Evolutionary conservation across 2,113 vertebrate genomes (phyloP).

Genomic region (Deroptyus accipitrinus): DNA sequence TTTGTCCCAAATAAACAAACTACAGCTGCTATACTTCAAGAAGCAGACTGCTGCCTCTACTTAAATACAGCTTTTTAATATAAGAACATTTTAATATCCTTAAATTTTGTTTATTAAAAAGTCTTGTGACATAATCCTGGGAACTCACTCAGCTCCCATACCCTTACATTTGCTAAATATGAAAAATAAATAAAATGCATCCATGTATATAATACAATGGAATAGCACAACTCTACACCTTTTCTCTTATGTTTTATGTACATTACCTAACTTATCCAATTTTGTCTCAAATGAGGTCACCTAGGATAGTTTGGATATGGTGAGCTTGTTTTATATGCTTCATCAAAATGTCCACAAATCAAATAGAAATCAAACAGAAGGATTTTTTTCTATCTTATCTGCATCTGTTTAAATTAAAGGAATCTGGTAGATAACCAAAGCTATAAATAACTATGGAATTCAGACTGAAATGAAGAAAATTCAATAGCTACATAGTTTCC

Average conservation of each 20-base stretch:
- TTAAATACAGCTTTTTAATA: neutral
- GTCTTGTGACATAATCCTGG: neutral
- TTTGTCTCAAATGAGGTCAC: neutral
- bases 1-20: neutral
- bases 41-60: neutral
- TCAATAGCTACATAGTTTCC: neutral
- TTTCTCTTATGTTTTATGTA: neutral
- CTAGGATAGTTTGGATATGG: neutral
- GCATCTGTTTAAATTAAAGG: neutral
- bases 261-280: neutral
- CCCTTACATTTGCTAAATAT: neutral
- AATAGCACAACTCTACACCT: neutral
- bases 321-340: neutral
- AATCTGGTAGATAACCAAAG: neutral
- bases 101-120: neutral
- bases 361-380: neutral
- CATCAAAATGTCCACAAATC: neutral
- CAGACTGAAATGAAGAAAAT: neutral
- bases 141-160: neutral
- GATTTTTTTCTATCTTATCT: neutral
- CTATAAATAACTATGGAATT: neutral
- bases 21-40: neutral
- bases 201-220: neutral
- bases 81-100: neutral
- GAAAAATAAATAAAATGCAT: neutral